Base-by-base conservation (phyloP, 2,797 vertebrate species). In the Danio aesculapii region DNA sequence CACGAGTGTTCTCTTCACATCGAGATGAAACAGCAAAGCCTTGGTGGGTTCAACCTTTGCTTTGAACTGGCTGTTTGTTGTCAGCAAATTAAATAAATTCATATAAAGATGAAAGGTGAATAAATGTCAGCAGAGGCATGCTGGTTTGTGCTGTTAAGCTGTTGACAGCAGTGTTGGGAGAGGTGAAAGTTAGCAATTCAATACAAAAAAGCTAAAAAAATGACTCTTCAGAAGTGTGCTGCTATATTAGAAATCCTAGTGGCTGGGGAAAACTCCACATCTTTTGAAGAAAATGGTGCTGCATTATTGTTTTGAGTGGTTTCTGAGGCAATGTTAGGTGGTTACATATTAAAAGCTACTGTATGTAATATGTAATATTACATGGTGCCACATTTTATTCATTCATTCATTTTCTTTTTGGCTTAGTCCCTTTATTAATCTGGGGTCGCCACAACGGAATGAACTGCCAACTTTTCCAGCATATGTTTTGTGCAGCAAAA, bases 101-200 rank as follows among this genome's bases (percentile, higher is more conserved):
- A 85, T 73, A 87, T 81, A 81, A 74, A 85, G 84, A 90, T 90
- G 81, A 92, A 92, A 91, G 87, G 86, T 86, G 85, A 86, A 83
- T 84, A 78, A 92, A 92, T 92, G 92, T 89, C 92, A 92, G 6
- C 39, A 69, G 81, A 75, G 85, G 78, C 90, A 49, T 71, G 83
- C 88, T 91, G 89, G 41, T 84, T 90, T 74, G 57, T 73, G 75
- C 52, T 71, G 82, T 69, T 89, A 81, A 83, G 86, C 84, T 72
- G 77, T 58, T 81, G 78, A 71, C 50, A 8, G 78, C 50, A 44
- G 21, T 57, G 76, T 59, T 39, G 47, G 21, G n/a, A 73, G 52
- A 59, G 67, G 49, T 68, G 52, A 81, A 79, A 76, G 21, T 49
- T 46, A 10, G 21, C 10, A 55, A 74, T 72, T 87, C 75, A 77